A percentile compares a stretch with the other conserved stretches of the same genome.
phyloP scores from a whole-genome alignment of 2,797 vertebrate species.

The Allobates femoralis region DNA sequence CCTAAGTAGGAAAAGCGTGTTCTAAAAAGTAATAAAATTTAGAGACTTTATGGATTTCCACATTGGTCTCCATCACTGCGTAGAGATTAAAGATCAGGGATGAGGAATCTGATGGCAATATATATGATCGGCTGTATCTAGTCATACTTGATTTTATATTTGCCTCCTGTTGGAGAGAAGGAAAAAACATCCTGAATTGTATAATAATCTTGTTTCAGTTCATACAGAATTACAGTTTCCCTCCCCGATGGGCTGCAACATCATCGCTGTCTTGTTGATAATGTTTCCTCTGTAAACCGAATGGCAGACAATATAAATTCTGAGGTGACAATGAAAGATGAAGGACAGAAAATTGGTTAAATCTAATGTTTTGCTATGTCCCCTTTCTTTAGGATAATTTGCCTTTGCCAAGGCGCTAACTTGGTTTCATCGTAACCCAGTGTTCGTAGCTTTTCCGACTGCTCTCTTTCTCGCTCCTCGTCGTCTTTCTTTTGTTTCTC shows the following conservation, averaged over 20 bases:
- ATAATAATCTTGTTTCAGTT: not conserved
- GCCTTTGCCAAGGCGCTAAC: slow-evolving; percentile 95
- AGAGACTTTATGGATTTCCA: not conserved
- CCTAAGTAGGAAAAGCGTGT: not conserved
- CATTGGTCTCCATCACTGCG: not conserved
- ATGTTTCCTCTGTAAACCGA: slow-evolving; percentile 11
- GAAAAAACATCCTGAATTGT: not conserved
- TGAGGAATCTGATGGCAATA: not conserved
- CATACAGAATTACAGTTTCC: not conserved
- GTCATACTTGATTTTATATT: not conserved
- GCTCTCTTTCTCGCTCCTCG: slow-evolving; percentile 86
- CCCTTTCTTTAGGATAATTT: slow-evolving; percentile 97
- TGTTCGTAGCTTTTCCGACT: slow-evolving; percentile 90
- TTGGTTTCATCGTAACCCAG: slow-evolving; percentile 96
- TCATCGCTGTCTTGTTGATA: not conserved
- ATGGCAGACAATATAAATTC: slow-evolving; percentile 28
- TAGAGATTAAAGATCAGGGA: not conserved
- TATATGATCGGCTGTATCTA: not conserved
- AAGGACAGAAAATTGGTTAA: not conserved
- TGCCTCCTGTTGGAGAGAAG: not conserved
- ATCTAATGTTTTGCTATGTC: slow-evolving; percentile 91
- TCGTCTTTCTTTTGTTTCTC: slow-evolving; percentile 83
- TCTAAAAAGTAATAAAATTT: not conserved
- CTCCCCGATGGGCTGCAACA: slow-evolving; percentile 1
- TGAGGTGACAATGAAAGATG: slow-evolving; percentile 9